phyloP scores from a whole-genome alignment of 2,113 vertebrate species.

The Erythrolamprus reginae region DNA sequence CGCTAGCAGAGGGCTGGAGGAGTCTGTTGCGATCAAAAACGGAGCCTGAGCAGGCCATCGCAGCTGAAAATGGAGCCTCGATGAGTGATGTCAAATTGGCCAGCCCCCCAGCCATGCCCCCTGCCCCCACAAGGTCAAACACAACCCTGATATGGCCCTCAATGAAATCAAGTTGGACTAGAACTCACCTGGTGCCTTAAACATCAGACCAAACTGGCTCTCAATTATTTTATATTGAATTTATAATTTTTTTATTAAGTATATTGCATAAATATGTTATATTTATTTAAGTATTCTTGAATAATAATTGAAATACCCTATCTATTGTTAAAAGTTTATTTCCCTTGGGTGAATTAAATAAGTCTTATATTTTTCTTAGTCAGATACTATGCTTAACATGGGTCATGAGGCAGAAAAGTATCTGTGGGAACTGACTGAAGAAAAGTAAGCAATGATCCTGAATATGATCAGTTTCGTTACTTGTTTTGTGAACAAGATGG shows the following conservation, averaged over 20 bases:
- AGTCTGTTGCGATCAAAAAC: too few species aligned
- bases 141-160: too few species aligned
- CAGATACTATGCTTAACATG: not conserved
- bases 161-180: too few species aligned
- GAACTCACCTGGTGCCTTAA: not conserved
- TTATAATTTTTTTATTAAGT: not conserved
- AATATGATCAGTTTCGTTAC: not conserved
- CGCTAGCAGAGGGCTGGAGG: too few species aligned
- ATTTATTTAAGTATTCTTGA: not conserved
- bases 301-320: not conserved
- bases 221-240: not conserved
- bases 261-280: not conserved
- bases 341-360: not conserved
- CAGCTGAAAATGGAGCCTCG: too few species aligned
- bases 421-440: not conserved
- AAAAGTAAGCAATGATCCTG: not conserved
- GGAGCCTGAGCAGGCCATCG: too few species aligned
- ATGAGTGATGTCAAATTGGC: too few species aligned
- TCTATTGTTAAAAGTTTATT: not conserved
- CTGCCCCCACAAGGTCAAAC: too few species aligned
- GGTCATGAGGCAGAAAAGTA: not conserved
- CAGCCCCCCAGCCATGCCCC: too few species aligned
- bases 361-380: not conserved
- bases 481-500: not conserved
- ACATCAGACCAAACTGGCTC: not conserved